Percentiles rank a stretch among this genome's conserved stretches.
Evolutionary conservation across 2,888 invertebrate genomes (phyloP).

Genomic region (Nomada hirtipes): DNA sequence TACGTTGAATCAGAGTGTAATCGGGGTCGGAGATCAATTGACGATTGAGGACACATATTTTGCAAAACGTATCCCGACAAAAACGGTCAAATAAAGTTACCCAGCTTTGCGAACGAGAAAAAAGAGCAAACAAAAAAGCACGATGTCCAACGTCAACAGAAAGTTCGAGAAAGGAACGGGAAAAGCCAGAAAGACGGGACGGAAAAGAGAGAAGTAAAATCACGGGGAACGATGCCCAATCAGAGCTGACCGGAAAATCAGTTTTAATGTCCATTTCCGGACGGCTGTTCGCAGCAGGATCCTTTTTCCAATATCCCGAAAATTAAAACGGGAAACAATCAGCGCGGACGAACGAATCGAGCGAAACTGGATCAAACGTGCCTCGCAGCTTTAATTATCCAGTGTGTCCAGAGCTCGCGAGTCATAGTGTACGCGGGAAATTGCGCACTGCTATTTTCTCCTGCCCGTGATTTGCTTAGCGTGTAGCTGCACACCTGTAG

Average conservation of each 20-base stretch:
- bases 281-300: slow-evolving; percentile 7
- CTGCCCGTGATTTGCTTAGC: slow-evolving; percentile 61
- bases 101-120: no score
- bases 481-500: slow-evolving; percentile 53
- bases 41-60: no score
- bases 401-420: slow-evolving; percentile 38
- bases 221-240: slow-evolving; percentile 10
- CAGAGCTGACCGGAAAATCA: slow-evolving; percentile 38
- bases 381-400: slow-evolving; percentile 75
- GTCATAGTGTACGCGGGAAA: slow-evolving; percentile 45
- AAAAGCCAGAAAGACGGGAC: background rate
- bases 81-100: no score
- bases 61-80: no score
- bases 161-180: background rate
- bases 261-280: slow-evolving; percentile 50
- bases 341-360: slow-evolving; percentile 61
- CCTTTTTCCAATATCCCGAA: slow-evolving; percentile 64
- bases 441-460: slow-evolving; percentile 40
- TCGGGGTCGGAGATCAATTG: no score
- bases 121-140: background rate
- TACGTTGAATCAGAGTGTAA: no score
- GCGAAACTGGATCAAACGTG: slow-evolving; percentile 72
- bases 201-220: background rate
- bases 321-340: slow-evolving; percentile 72
- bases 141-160: background rate